Evolutionary conservation across 1,140 invertebrate genomes (phyloP), one percentile per base, ranked within the genome.

Genomic region (Piezodorus guildinii): DNA sequence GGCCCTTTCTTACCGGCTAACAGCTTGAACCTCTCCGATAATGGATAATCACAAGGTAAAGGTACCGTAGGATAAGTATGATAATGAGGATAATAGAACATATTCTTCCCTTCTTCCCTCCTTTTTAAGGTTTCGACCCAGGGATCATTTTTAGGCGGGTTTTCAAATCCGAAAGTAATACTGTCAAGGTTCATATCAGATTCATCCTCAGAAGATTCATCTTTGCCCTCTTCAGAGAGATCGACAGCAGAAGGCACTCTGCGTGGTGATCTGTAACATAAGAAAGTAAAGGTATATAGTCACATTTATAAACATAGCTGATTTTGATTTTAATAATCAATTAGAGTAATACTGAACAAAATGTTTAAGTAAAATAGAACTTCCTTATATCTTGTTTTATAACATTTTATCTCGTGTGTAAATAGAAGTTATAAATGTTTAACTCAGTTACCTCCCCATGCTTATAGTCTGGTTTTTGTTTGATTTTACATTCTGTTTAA

Each of bases 81-180:
- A 65, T 78, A 76, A 58, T 69, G 71, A 66, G 69, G 68, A 67
- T 68, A 65, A 58, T 67, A 69, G 23, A 77, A 78, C 68, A 86
- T 80, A 63, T 83, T 79, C 10, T 83, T 83, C 17, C 80, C 77
- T 68, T 86, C 80, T 63, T 83, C 80, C 10, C 83, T 83, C 17
- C 81, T 77, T 71, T 90, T 86, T 70, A 89, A 86, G 0, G 87
- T 85, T 68, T 84, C 79, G 74, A 85, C 88, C 87, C 88, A 90
- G 0, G 85, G 79, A 69, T 90, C 86, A 46, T 80, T 81, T 58
- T 73, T 75, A 5, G 87, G 45, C 81, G 81, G 3, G 79, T 81
- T 58, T 78, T 72, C 68, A 15, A 56, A 56, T 23, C 4, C 4
- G 27, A 56, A 56, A 80, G 73, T 23, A 15, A 51, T 62, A 51